Evolutionary conservation across 1,140 invertebrate genomes (phyloP).

Genomic region (Mya arenaria): DNA sequence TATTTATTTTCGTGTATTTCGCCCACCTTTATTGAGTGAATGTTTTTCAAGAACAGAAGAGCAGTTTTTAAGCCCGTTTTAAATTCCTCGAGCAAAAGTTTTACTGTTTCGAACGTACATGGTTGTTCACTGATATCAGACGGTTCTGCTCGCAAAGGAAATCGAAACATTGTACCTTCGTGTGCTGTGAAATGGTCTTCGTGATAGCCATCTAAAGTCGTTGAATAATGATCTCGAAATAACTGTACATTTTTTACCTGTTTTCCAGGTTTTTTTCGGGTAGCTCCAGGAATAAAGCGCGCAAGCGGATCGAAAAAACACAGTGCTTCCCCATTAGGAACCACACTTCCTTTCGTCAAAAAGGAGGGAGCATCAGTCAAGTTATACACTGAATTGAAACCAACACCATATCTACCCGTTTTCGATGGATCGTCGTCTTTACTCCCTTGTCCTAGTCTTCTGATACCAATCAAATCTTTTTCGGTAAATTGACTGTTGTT

Average conservation of each 20-base stretch:
- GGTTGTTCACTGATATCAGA: slow-evolving; percentile 63
- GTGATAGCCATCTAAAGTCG: slow-evolving; percentile 8
- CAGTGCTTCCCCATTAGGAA: slow-evolving; percentile 59
- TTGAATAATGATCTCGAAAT: background rate
- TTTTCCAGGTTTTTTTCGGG: slow-evolving; percentile 65
- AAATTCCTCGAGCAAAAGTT: slow-evolving; percentile 63
- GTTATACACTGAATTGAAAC: slow-evolving; percentile 78
- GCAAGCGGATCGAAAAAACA: slow-evolving; percentile 76
- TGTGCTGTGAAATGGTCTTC: background rate
- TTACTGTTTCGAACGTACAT: slow-evolving; percentile 51
- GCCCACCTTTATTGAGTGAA: slow-evolving; percentile 63
- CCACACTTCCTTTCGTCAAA: slow-evolving; percentile 60
- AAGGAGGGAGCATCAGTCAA: slow-evolving; percentile 77
- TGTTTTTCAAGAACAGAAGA: slow-evolving; percentile 72
- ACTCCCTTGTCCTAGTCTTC: slow-evolving; percentile 70
- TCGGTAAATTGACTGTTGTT: slow-evolving; percentile 74
- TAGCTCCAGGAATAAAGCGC: slow-evolving; percentile 62
- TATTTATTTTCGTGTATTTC: background rate
- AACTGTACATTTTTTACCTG: slow-evolving; percentile 52
- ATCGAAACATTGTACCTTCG: slow-evolving; percentile 64
- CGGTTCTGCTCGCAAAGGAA: slow-evolving; percentile 59
- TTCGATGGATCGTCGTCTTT: slow-evolving; percentile 66
- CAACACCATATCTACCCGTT: slow-evolving; percentile 75
- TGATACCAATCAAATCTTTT: slow-evolving; percentile 72
- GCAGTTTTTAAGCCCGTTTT: slow-evolving; percentile 63